Evolutionary conservation across 2,797 vertebrate species (phyloP).

Genomic region (Nannoperca obscura): DNA sequence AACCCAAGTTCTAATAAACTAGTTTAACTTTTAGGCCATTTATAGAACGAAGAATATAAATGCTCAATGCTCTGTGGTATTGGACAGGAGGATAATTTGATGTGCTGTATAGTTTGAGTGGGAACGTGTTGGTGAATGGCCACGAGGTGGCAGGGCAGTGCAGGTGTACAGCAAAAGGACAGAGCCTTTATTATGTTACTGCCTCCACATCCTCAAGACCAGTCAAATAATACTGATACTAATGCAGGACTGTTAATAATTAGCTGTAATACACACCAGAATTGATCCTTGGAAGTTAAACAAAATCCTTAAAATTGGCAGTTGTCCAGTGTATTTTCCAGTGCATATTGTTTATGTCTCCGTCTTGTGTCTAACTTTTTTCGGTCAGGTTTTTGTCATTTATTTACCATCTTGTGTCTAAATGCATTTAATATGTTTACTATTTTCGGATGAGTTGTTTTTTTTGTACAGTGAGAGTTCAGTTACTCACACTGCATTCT

Average conservation of each 20-base stretch:
- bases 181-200: neutral
- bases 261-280: neutral
- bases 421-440: neutral
- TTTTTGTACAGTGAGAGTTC: neutral
- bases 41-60: neutral
- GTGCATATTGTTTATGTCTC: neutral
- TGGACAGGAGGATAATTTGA: neutral
- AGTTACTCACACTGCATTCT: neutral
- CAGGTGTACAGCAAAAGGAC: neutral
- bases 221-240: neutral
- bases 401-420: neutral
- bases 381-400: neutral
- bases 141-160: conserved; percentile 66
- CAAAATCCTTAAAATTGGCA: neutral
- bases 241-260: neutral
- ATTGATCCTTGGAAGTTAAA: neutral
- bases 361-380: neutral
- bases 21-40: neutral
- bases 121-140: neutral
- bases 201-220: neutral
- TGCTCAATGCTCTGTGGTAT: neutral
- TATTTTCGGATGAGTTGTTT: neutral
- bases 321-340: neutral
- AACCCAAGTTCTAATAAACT: neutral
- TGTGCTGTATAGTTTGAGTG: neutral